Percentiles rank a stretch among this genome's conserved stretches.
phyloP scores from a whole-genome alignment of 2,797 vertebrate species.

The Sebastolobus alascanus region DNA sequence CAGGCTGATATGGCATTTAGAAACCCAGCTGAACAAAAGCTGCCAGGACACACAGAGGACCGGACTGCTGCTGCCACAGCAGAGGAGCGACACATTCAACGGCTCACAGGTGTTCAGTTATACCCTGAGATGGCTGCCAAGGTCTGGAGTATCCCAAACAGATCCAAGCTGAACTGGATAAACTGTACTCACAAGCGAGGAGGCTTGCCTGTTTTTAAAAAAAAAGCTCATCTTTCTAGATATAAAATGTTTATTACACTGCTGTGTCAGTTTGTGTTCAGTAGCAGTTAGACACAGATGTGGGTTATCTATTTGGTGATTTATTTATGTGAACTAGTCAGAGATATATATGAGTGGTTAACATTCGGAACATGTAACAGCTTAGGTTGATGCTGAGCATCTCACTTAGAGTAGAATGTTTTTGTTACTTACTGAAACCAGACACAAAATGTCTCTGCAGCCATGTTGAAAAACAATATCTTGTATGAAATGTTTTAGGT shows the following conservation, averaged over 20 bases:
- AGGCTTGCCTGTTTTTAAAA: conserved; percentile 51
- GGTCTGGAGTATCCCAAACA: conserved; percentile 40
- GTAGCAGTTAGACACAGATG: conserved; percentile 83
- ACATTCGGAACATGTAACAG: conserved; percentile 71
- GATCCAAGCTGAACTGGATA: conserved; percentile 62
- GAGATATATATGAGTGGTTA: conserved; percentile 74
- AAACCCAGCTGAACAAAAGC: conserved; percentile 34
- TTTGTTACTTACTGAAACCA: conserved; percentile 64
- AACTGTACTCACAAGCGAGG: conserved; percentile 49
- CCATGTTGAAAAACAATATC: conserved; percentile 55
- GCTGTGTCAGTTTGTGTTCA: conserved; percentile 83
- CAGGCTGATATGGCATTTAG: conserved; percentile 40
- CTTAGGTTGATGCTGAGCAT: conserved; percentile 81
- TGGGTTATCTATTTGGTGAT: conserved; percentile 81
- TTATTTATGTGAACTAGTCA: conserved; percentile 84
- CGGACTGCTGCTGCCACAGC: conserved; percentile 36
- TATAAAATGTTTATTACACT: conserved; percentile 80
- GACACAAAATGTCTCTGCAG: conserved; percentile 60
- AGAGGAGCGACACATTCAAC: conserved; percentile 37
- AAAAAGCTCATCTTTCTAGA: conserved; percentile 72
- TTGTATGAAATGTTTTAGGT: conserved; percentile 59
- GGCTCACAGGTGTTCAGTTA: conserved; percentile 53
- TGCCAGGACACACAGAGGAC: conserved; percentile 34
- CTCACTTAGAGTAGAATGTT: conserved; percentile 71
- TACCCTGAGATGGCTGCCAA: conserved; percentile 48